A percentile compares a stretch with the other conserved stretches of the same genome.
These are phyloP conservation scores for Drosophila paranaensis DNA, from an alignment of 2,888 invertebrate genomes.

Conservation along the genomic window DNA sequence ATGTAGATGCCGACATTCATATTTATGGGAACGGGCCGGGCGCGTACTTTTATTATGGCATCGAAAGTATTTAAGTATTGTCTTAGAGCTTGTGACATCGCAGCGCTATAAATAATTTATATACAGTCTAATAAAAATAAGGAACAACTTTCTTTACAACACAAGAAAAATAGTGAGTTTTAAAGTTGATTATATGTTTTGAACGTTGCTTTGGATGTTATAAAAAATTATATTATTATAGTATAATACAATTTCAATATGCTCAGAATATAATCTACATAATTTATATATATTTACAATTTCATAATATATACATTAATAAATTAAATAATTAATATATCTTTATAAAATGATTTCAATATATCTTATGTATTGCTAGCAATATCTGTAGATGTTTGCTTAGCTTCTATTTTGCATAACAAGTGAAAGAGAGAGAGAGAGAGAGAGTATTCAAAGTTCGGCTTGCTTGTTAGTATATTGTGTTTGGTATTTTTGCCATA, in stretches of 20 bases:
- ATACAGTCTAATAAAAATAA: background rate
- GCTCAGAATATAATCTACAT: too few species aligned
- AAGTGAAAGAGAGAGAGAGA: background rate
- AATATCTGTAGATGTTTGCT: too few species aligned
- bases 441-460: conserved; percentile 9
- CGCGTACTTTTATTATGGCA: conserved; percentile 48
- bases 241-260: too few species aligned
- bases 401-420: background rate
- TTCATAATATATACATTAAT: background rate
- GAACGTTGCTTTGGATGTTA: background rate
- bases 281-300: background rate
- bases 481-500: conserved; percentile 40
- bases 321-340: background rate
- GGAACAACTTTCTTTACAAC: background rate
- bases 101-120: background rate
- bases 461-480: background rate
- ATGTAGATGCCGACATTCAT: conserved; percentile 3
- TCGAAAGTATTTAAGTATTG: conserved; percentile 16
- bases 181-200: background rate
- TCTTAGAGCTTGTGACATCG: conserved; percentile 8
- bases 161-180: too few species aligned
- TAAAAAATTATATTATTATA: background rate
- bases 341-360: background rate
- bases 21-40: conserved; percentile 28
- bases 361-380: too few species aligned